A percentile compares a stretch with the other conserved stretches of the same genome.
Conservation (phyloP, 2,113 vertebrate species). For the Lampris incognitus region DNA sequence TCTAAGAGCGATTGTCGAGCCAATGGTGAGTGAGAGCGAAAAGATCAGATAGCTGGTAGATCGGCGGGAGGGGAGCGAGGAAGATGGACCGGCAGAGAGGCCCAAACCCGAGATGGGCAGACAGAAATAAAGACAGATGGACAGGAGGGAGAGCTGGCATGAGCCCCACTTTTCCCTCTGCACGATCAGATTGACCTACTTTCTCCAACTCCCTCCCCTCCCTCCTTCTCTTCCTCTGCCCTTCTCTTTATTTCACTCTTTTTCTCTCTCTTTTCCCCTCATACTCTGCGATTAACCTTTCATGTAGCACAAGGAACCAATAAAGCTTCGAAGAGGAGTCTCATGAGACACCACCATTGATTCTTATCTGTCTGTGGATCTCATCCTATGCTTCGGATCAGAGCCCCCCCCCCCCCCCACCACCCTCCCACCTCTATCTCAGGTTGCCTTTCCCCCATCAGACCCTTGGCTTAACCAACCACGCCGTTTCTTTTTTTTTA, state of each 20-base stretch:
- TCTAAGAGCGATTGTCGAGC: constrained; percentile 56
- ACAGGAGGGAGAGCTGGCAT: constrained; percentile 33
- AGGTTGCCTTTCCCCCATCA: constrained; percentile 14
- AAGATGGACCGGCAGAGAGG: constrained; percentile 45
- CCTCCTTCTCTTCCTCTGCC: constrained; percentile 6
- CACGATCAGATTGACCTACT: constrained; percentile 72
- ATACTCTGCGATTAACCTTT: constrained; percentile 55
- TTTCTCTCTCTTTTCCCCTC: constrained; percentile 21
- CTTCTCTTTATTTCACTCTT: neutral
- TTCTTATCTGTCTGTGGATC: constrained; percentile 43
- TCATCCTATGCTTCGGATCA: constrained; percentile 43
- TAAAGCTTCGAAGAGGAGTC: constrained; percentile 33
- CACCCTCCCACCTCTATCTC: constrained; percentile 11
- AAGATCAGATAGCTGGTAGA: constrained; percentile 38
- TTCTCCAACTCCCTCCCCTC: constrained; percentile 35
- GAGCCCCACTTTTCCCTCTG: constrained; percentile 39
- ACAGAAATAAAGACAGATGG: constrained; percentile 62
- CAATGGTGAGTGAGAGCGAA: constrained; percentile 41
- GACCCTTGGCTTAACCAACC: constrained; percentile 46
- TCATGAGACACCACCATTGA: constrained; percentile 31
- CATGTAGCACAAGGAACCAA: constrained; percentile 65
- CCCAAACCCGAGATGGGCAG: constrained; percentile 31
- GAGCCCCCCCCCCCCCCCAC: constrained; percentile 20
- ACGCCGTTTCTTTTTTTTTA: constrained; percentile 47
- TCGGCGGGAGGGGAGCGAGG: constrained; percentile 20